A percentile compares a stretch with the other conserved stretches of the same genome.
Conservation (phyloP, 2,888 invertebrate genomes). For the Iphiclides podalirius region DNA sequence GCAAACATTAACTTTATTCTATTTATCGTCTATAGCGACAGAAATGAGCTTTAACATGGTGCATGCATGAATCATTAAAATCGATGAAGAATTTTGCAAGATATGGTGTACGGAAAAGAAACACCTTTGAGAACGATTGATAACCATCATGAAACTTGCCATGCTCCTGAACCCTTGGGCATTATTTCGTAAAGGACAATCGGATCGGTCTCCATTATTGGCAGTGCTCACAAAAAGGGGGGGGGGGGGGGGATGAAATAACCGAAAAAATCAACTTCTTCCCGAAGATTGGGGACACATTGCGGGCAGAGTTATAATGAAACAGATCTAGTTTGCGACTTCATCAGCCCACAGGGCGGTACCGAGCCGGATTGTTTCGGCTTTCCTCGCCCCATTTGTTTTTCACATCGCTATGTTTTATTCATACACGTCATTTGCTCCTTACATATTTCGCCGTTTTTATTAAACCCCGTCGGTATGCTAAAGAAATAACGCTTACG, state of each 20-base stretch:
- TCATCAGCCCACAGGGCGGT: constrained; percentile 25
- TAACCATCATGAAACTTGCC: too few species aligned
- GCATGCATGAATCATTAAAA: too few species aligned
- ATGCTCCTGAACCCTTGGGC: too few species aligned
- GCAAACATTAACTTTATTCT: too few species aligned
- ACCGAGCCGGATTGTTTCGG: constrained; percentile 32
- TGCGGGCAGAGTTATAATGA: constrained; percentile 35
- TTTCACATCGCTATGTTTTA: constrained; percentile 30
- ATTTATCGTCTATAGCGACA: too few species aligned
- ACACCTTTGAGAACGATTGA: too few species aligned
- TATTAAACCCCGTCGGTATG: constrained; percentile 1
- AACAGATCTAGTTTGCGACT: constrained; percentile 36
- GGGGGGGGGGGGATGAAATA: constrained; percentile 14
- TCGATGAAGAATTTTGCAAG: too few species aligned
- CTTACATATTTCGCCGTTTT: constrained; percentile 16
- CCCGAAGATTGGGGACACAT: constrained; percentile 23
- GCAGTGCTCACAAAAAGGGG: background rate
- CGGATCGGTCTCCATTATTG: background rate
- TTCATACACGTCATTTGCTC: constrained; percentile 29
- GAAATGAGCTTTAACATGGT: too few species aligned
- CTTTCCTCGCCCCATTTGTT: constrained; percentile 27
- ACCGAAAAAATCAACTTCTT: constrained; percentile 30
- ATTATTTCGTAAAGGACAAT: background rate
- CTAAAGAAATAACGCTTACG: too few species aligned
- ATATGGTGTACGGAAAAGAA: too few species aligned